A percentile compares a stretch with the other conserved stretches of the same genome.
Evolutionary conservation across 2,888 invertebrate species (phyloP).

Genomic region (Tetragonisca angustula): DNA sequence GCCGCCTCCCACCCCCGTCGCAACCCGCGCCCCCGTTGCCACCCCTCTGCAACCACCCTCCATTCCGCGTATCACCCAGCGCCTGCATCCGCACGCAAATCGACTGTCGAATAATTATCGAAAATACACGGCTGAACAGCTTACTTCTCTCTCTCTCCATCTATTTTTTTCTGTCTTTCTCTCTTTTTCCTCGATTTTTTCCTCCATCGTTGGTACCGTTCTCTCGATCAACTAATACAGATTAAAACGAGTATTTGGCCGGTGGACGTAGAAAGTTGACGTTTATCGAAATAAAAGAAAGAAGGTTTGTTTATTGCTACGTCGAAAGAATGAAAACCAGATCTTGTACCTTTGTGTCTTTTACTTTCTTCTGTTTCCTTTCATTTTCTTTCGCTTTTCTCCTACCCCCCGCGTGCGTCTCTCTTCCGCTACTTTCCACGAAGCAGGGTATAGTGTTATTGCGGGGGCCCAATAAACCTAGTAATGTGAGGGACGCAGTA

Average conservation of each 20-base stretch:
- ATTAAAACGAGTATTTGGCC: not conserved
- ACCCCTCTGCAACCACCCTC: constrained; percentile 27
- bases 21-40: constrained; percentile 12
- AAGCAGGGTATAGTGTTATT: no score
- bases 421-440: no score
- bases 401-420: no score
- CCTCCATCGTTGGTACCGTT: not conserved
- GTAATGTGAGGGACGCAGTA: no score
- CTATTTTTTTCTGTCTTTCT: not conserved
- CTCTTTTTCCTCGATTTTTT: not conserved
- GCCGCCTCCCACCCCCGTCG: constrained; percentile 37
- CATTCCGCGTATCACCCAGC: constrained; percentile 42
- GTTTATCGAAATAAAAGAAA: not conserved
- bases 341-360: no score
- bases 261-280: not conserved
- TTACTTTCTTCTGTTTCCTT: no score
- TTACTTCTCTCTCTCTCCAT: constrained; percentile 7
- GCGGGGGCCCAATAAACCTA: no score
- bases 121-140: constrained; percentile 64
- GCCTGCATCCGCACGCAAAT: constrained; percentile 68
- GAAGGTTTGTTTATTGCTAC: no score
- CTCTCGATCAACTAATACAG: not conserved
- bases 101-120: constrained; percentile 73
- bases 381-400: no score
- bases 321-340: no score